Conservation (phyloP, 2,113 vertebrate genomes). For the Coracopsis vasa region DNA sequence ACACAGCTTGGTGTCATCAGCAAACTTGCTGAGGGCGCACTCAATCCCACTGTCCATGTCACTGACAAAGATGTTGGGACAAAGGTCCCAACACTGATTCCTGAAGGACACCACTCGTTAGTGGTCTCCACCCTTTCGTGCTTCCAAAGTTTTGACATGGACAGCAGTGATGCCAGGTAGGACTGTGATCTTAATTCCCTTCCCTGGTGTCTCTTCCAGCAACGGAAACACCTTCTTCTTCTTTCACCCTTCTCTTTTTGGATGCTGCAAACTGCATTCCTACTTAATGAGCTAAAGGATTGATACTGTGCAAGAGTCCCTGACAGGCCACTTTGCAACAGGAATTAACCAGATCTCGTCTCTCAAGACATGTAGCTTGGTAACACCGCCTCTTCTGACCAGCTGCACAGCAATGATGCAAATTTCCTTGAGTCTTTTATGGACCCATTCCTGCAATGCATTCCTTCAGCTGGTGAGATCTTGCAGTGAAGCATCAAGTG, state of each 20-base stretch:
- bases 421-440: neutral
- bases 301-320: neutral
- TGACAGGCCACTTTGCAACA: neutral
- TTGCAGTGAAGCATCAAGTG: accelerated
- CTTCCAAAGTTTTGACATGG: neutral
- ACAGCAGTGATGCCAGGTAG: neutral
- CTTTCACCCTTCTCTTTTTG: neutral
- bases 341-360: neutral
- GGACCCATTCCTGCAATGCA: neutral
- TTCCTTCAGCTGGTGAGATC: neutral
- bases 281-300: neutral
- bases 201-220: neutral
- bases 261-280: neutral
- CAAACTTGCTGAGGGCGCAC: too few relatives aligned
- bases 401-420: neutral
- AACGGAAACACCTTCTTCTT: neutral
- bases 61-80: too few relatives aligned
- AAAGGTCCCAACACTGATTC: too few relatives aligned
- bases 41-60: too few relatives aligned
- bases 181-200: accelerated
- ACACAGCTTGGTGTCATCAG: too few relatives aligned
- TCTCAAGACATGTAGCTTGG: neutral
- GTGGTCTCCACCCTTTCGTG: accelerated
- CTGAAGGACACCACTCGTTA: too few relatives aligned
- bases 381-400: neutral